Evolutionary conservation across 2,113 vertebrate genomes (phyloP).

Genomic region (Gavialis gangeticus): DNA sequence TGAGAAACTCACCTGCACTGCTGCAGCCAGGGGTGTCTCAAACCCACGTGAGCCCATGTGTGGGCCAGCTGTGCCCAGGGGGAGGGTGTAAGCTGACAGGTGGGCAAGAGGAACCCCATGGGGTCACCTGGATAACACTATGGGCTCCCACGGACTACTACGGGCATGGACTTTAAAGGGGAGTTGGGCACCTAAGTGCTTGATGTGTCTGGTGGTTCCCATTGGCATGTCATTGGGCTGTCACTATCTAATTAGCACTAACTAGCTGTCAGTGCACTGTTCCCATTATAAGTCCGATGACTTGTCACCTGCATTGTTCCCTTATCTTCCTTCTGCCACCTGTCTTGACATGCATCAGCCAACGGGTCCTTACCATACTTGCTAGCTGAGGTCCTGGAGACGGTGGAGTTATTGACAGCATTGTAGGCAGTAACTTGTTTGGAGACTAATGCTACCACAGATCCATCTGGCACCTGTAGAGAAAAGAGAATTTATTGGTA

Average conservation of each 20-base stretch:
- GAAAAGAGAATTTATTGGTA: not conserved
- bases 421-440: slow-evolving; percentile 99
- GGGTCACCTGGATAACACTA: not conserved
- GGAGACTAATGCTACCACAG: slow-evolving; percentile 94
- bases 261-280: no score
- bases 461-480: slow-evolving; percentile 92
- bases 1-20: not conserved
- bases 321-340: not conserved
- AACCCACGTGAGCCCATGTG: accelerated
- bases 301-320: accelerated
- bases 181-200: no score
- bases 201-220: not conserved
- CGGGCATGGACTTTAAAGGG: no score
- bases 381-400: slow-evolving; percentile 95
- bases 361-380: slow-evolving; percentile 89
- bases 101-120: not conserved
- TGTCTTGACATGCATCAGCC: not conserved
- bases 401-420: slow-evolving; percentile 96
- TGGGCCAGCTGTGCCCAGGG: not conserved
- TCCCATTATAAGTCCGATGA: not conserved
- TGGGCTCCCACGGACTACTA: not conserved
- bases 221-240: not conserved
- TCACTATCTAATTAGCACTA: not conserved
- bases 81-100: not conserved
- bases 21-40: accelerated